Percentiles rank a stretch among this genome's conserved stretches.
Evolutionary conservation across 1,140 invertebrate species (phyloP).

Genomic region (Diachasmimorpha longicaudata): DNA sequence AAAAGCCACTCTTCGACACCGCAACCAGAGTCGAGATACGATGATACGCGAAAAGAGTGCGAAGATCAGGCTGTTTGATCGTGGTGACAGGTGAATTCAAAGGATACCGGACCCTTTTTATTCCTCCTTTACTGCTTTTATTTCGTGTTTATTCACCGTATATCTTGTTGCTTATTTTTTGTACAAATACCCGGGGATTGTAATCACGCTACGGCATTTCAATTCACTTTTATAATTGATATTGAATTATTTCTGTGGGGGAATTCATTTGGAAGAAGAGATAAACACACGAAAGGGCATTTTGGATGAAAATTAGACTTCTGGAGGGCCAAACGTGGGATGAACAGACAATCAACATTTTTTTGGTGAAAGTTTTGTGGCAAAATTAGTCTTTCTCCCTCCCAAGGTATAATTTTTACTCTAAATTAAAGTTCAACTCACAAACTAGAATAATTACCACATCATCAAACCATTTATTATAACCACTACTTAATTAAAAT

Average conservation of each 20-base stretch:
- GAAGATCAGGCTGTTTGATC: conserved; percentile 20
- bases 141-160: not conserved
- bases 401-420: too few species aligned
- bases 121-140: not conserved
- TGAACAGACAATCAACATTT: too few species aligned
- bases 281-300: too few species aligned
- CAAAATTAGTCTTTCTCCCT: too few species aligned
- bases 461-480: too few species aligned
- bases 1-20: conserved; percentile 18
- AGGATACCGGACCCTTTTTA: not conserved
- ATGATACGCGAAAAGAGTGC: conserved; percentile 20
- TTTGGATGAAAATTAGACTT: too few species aligned
- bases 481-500: too few species aligned
- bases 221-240: not conserved
- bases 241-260: not conserved
- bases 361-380: too few species aligned
- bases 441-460: too few species aligned
- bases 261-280: not conserved
- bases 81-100: conserved; percentile 24
- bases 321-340: too few species aligned
- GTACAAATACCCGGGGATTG: not conserved
- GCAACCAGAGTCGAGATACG: conserved; percentile 1
- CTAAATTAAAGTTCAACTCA: too few species aligned
- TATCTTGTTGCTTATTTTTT: not conserved
- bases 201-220: not conserved